Conservation (phyloP, 1,140 invertebrate species). For the Hyles euphorbiae region DNA sequence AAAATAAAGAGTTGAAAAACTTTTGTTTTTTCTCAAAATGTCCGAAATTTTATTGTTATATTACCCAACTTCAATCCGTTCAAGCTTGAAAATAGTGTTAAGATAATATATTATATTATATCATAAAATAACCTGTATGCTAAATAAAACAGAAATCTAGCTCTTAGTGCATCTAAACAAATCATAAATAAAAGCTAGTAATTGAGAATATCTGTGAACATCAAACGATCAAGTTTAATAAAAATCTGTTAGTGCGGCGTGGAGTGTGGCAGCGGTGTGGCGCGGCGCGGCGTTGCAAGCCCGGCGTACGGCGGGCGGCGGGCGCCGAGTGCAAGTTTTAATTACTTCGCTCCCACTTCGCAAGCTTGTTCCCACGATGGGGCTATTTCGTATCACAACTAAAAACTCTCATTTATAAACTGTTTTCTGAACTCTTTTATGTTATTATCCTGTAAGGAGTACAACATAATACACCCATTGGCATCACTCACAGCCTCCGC, state of each 20-base stretch:
- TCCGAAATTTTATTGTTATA: too few species aligned
- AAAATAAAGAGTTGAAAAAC: too few species aligned
- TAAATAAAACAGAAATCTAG: too few species aligned
- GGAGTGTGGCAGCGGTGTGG: slow-evolving; percentile 1
- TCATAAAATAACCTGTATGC: too few species aligned
- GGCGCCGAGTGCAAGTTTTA: slow-evolving; percentile 47
- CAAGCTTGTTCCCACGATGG: slow-evolving; percentile 42
- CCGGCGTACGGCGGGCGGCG: slow-evolving; percentile 13
- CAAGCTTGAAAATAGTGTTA: too few species aligned
- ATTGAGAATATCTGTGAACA: neutral
- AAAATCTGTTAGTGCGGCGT: slow-evolving; percentile 11
- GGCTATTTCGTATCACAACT: slow-evolving; percentile 49
- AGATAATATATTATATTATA: too few species aligned
- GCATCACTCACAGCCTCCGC: too few species aligned
- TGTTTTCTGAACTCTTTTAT: slow-evolving; percentile 16
- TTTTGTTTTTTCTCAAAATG: too few species aligned
- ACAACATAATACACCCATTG: too few species aligned
- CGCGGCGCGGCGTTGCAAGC: slow-evolving; percentile 13
- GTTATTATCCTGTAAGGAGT: neutral
- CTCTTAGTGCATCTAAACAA: too few species aligned
- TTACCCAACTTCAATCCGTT: too few species aligned
- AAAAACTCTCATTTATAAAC: slow-evolving; percentile 61
- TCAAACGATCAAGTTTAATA: slow-evolving; percentile 22
- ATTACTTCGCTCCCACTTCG: slow-evolving; percentile 53
- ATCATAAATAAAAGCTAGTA: too few species aligned